Conservation (phyloP, 2,113 vertebrate species). For the Rhabdornis inornatus region DNA sequence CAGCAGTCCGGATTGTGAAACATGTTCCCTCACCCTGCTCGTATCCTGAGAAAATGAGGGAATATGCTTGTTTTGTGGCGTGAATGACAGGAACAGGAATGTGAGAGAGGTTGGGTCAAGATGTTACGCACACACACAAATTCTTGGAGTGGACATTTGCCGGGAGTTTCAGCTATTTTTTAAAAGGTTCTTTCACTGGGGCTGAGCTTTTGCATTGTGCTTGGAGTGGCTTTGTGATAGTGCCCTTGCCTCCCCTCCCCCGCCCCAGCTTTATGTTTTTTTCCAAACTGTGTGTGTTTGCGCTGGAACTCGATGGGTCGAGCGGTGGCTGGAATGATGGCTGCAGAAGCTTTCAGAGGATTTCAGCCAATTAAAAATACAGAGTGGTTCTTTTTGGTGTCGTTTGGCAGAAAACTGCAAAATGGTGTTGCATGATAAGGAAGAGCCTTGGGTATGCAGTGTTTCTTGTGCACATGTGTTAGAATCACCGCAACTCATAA, state of each 20-base stretch:
- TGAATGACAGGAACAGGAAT: background rate
- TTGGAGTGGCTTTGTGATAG: background rate
- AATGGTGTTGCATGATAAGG: constrained; percentile 75
- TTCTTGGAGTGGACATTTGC: background rate
- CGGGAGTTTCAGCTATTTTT: background rate
- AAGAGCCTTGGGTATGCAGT: constrained; percentile 68
- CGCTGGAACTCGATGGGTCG: background rate
- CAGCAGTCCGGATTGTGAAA: background rate
- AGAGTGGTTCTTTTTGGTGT: constrained; percentile 69
- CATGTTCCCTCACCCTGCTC: background rate
- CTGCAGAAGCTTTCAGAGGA: constrained; percentile 48
- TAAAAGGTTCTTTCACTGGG: background rate
- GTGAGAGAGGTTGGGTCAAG: background rate
- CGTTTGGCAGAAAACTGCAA: constrained; percentile 65
- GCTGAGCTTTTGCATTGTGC: background rate
- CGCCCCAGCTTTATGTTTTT: background rate
- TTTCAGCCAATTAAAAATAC: constrained; percentile 74
- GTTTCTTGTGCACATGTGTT: constrained; percentile 74
- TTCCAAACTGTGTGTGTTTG: background rate
- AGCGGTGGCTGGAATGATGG: background rate
- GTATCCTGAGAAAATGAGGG: background rate
- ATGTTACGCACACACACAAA: background rate
- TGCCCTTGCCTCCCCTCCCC: background rate
- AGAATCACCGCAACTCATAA: constrained; percentile 76
- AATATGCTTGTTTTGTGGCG: background rate